Conservation (phyloP, 2,888 invertebrate genomes). For the Drosophila mulleri region DNA sequence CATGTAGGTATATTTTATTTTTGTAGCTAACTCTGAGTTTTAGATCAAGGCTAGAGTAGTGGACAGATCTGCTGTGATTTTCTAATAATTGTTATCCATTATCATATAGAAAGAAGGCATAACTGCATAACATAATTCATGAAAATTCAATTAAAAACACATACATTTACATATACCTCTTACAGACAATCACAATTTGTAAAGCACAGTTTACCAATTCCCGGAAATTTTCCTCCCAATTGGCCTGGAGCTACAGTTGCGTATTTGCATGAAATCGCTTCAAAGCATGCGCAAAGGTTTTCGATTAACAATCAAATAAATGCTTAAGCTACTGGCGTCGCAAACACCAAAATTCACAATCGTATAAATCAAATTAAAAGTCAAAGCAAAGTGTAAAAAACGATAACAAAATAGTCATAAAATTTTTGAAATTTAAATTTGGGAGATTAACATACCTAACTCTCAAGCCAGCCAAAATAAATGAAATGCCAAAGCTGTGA, state of each 20-base stretch:
- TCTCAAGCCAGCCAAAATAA: conserved; percentile 6
- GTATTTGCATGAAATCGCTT: conserved; percentile 30
- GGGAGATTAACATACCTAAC: conserved; percentile 49
- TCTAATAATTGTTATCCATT: no score
- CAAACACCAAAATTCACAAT: conserved; percentile 19
- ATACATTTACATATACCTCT: no score
- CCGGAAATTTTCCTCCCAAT: conserved; percentile 14
- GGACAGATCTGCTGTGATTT: neutral
- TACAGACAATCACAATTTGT: neutral
- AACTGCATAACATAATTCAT: no score
- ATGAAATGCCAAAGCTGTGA: conserved; percentile 62
- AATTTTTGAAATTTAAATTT: conserved; percentile 7
- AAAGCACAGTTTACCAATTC: conserved; percentile 3
- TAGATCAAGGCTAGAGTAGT: conserved; percentile 14
- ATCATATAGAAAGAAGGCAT: no score
- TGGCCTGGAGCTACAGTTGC: conserved; percentile 23
- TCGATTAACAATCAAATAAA: conserved; percentile 41
- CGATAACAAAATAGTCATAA: neutral
- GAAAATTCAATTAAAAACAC: no score
- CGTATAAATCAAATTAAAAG: conserved; percentile 25
- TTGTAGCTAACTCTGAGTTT: conserved; percentile 16
- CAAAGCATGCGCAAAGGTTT: conserved; percentile 7
- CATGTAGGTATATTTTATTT: conserved; percentile 3
- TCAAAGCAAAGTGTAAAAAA: neutral
- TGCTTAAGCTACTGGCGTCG: conserved; percentile 9